Conservation (phyloP, 2,888 invertebrate species). For the Rhaphigaster nebulosa region DNA sequence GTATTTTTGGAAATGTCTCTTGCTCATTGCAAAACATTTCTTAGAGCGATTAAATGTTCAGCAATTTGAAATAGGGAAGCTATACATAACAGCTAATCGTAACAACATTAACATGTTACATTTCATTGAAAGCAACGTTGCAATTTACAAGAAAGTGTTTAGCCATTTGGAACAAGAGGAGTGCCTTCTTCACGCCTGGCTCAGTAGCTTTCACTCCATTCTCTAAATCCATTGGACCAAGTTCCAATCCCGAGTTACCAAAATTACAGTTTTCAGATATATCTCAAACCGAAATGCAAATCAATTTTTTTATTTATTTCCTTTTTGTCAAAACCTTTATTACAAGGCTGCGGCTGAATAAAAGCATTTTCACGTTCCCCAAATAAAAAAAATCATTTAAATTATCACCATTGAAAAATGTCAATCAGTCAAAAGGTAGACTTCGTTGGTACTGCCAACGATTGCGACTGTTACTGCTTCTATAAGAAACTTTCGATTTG, state of each 20-base stretch:
- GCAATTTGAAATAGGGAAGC: background rate
- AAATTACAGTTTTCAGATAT: background rate
- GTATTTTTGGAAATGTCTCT: background rate
- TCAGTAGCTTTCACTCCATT: background rate
- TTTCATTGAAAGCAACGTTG: background rate
- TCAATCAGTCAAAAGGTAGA: too few relatives aligned
- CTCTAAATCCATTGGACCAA: too few relatives aligned
- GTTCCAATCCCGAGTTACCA: background rate
- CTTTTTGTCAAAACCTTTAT: too few relatives aligned
- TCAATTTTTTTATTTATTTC: too few relatives aligned
- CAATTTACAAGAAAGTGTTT: background rate
- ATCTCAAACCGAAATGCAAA: too few relatives aligned
- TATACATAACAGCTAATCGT: background rate
- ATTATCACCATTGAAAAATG: too few relatives aligned
- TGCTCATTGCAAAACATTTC: background rate
- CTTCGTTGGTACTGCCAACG: too few relatives aligned
- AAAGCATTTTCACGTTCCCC: too few relatives aligned
- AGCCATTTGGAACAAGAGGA: background rate
- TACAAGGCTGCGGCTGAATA: too few relatives aligned
- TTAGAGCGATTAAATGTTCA: background rate
- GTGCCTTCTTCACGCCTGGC: background rate
- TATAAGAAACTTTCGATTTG: too few relatives aligned
- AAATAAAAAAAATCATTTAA: too few relatives aligned
- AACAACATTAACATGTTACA: background rate
- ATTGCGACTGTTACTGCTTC: too few relatives aligned